These are phyloP conservation scores for Cotesia vestalis DNA, from an alignment of 1,140 invertebrate species.

Conservation along the genomic window DNA sequence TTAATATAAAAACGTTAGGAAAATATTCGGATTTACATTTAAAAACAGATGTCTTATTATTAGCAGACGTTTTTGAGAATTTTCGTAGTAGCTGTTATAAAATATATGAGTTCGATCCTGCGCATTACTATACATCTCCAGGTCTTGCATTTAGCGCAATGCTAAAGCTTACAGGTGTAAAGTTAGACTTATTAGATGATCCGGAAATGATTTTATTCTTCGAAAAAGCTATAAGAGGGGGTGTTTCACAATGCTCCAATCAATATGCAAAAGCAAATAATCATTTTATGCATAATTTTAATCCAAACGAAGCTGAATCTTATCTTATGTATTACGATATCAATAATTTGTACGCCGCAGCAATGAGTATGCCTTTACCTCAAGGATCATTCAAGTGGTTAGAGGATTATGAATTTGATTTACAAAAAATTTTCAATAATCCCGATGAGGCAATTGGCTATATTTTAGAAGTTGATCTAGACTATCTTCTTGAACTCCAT, in stretches of 20 bases:
- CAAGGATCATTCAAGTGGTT: not conserved
- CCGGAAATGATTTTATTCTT: not conserved
- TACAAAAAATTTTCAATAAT: not conserved
- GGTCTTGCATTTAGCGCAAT: constrained; percentile 59
- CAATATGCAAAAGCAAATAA: not conserved
- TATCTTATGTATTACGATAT: constrained; percentile 20
- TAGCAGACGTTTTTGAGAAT: constrained; percentile 64
- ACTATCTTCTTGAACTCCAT: not conserved
- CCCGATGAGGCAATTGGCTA: not conserved
- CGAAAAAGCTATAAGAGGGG: not conserved
- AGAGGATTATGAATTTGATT: not conserved
- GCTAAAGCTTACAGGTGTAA: constrained; percentile 34
- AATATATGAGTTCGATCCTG: constrained; percentile 51
- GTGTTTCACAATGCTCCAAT: not conserved
- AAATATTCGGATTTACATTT: too few relatives aligned
- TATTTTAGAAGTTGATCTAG: constrained; percentile 1
- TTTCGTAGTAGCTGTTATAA: constrained; percentile 49
- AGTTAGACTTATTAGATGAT: too few relatives aligned
- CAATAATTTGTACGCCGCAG: not conserved
- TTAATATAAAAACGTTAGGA: too few relatives aligned
- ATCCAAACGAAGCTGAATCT: not conserved
- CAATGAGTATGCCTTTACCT: not conserved
- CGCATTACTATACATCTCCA: constrained; percentile 54
- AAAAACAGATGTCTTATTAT: constrained; percentile 38
- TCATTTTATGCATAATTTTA: not conserved